phyloP scores from a whole-genome alignment of 1,140 invertebrate genomes.

The Ruditapes philippinarum region DNA sequence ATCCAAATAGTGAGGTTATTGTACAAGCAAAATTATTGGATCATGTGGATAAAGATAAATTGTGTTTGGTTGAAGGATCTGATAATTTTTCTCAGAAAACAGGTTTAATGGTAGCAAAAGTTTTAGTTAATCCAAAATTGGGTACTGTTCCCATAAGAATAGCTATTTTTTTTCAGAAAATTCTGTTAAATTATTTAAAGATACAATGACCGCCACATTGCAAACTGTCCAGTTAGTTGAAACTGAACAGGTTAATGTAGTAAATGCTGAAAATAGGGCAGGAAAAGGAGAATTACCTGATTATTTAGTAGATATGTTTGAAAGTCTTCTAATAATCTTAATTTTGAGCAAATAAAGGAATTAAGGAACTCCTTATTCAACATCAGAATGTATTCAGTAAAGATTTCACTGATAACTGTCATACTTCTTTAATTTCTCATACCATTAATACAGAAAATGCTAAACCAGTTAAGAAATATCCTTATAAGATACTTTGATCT shows the following conservation, averaged over 20 bases:
- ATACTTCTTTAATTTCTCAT: slow-evolving; percentile 51
- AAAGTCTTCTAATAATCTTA: slow-evolving; percentile 1
- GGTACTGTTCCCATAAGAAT: slow-evolving; percentile 4
- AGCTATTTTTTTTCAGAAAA: slow-evolving; percentile 16
- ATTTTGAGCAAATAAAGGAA: too few species aligned
- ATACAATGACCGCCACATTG: neutral
- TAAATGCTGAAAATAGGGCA: neutral
- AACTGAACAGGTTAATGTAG: neutral
- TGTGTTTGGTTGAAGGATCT: neutral
- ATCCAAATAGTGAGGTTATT: neutral
- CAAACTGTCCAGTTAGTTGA: neutral
- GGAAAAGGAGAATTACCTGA: too few species aligned
- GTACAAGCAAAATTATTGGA: neutral
- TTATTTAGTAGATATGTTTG: neutral
- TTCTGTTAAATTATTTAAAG: neutral
- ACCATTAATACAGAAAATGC: slow-evolving; percentile 63
- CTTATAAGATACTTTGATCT: slow-evolving; percentile 34
- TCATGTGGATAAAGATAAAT: neutral
- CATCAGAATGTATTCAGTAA: slow-evolving; percentile 56
- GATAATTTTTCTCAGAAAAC: slow-evolving; percentile 14
- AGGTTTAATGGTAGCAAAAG: slow-evolving; percentile 26
- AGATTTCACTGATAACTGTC: slow-evolving; percentile 54
- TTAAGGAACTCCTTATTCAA: slow-evolving; percentile 12
- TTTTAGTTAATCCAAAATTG: neutral
- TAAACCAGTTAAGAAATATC: slow-evolving; percentile 37